Percentiles rank a stretch among this genome's conserved stretches.
Evolutionary conservation across 2,797 vertebrate species (phyloP).

Genomic region (Xenops minutus): DNA sequence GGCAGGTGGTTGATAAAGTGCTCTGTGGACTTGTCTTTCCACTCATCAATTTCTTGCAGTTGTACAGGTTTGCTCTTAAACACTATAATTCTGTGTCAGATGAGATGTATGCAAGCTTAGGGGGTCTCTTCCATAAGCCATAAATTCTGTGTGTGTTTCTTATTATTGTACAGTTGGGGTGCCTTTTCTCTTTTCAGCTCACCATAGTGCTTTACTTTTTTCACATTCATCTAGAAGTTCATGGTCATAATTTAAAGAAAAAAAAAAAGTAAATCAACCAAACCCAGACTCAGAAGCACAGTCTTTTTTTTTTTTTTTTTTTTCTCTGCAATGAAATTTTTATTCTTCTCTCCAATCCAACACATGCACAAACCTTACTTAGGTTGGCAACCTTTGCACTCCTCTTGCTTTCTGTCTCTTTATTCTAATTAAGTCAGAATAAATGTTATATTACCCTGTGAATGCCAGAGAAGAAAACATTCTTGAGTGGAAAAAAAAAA

Average conservation of each 20-base stretch:
- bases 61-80: conserved; percentile 26
- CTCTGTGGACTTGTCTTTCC: background rate
- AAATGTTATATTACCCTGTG: background rate
- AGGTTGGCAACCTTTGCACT: background rate
- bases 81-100: background rate
- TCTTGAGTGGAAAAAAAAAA: background rate
- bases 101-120: background rate
- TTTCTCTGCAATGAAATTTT: background rate
- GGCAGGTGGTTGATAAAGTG: conserved; percentile 30
- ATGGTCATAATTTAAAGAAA: background rate
- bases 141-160: background rate
- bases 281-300: background rate
- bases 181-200: background rate
- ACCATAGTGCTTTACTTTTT: background rate
- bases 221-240: background rate
- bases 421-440: background rate
- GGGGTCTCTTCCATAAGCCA: background rate
- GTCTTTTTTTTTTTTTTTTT: background rate
- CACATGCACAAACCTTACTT: background rate
- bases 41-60: conserved; percentile 21
- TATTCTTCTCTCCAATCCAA: background rate
- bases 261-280: no score
- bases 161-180: background rate
- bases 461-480: background rate
- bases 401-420: background rate